These are phyloP conservation scores for Trypoxylus dichotomus DNA, from an alignment of 1,140 invertebrate genomes.

Conservation along the genomic window DNA sequence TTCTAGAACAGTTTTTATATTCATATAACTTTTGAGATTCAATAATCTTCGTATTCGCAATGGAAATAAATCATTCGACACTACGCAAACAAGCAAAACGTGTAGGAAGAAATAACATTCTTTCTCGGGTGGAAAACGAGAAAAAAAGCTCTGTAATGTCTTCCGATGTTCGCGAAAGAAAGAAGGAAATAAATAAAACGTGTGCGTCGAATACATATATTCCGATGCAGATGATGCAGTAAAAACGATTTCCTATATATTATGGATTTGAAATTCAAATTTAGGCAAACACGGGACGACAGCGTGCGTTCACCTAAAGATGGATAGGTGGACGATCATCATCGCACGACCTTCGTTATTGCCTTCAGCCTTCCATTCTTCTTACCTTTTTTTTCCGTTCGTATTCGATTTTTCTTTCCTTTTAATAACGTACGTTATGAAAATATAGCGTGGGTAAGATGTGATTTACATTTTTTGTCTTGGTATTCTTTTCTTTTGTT, in stretches of 20 bases:
- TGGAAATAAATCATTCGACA: neutral
- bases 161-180: conserved; percentile 15
- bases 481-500: no score
- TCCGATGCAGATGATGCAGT: conserved; percentile 20
- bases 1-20: neutral
- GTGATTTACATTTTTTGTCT: neutral
- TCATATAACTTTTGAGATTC: neutral
- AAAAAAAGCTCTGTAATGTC: conserved; percentile 8
- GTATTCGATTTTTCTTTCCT: neutral
- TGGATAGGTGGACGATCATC: conserved; percentile 13
- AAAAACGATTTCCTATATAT: conserved; percentile 24
- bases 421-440: conserved; percentile 12
- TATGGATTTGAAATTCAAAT: conserved; percentile 21
- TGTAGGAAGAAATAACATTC: neutral
- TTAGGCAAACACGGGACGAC: conserved; percentile 19
- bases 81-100: neutral
- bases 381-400: neutral
- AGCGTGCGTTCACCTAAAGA: conserved; percentile 17
- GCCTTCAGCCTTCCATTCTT: neutral
- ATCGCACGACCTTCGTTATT: conserved; percentile 12
- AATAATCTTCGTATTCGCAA: neutral
- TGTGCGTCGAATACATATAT: conserved; percentile 15
- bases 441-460: neutral
- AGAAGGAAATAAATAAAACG: conserved; percentile 7
- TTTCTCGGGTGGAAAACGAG: neutral